Evolutionary conservation across 2,888 invertebrate species (phyloP).

Genomic region (Myathropa florea): DNA sequence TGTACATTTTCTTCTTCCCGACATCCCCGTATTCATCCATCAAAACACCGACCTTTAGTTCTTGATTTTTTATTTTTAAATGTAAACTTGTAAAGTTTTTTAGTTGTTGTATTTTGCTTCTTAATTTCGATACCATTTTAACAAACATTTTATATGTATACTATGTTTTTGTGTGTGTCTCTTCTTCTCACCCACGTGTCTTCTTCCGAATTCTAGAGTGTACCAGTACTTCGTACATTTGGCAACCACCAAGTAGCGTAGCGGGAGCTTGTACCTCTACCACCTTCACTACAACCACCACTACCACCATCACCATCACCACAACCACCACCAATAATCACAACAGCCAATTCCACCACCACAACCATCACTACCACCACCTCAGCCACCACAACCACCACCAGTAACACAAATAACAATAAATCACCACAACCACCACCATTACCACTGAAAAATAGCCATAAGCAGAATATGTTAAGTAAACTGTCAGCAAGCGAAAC

Average conservation of each 20-base stretch:
- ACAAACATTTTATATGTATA: conserved; percentile 33
- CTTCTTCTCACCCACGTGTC: conserved; percentile 64
- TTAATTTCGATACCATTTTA: not conserved
- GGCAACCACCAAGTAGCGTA: conserved; percentile 81
- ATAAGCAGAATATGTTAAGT: conserved; percentile 67
- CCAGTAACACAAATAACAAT: conserved; percentile 73
- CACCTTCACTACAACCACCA: conserved; percentile 73
- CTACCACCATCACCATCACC: conserved; percentile 65
- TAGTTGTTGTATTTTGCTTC: not conserved
- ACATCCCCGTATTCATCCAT: not conserved
- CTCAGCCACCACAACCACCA: conserved; percentile 59
- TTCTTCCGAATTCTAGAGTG: conserved; percentile 77
- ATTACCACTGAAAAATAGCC: conserved; percentile 76
- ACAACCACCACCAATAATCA: conserved; percentile 65
- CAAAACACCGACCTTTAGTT: not conserved
- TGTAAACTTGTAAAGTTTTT: not conserved
- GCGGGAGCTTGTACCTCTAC: conserved; percentile 79
- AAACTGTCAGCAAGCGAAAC: conserved; percentile 61
- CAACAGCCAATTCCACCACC: conserved; percentile 58
- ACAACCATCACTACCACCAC: conserved; percentile 38
- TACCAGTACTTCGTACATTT: conserved; percentile 81
- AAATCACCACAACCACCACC: conserved; percentile 73
- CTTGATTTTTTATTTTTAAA: not conserved
- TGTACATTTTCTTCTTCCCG: conserved; percentile 35
- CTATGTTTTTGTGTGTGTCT: conserved; percentile 41